Evolutionary conservation across 2,888 invertebrate species (phyloP), one percentile per base, ranked within the genome.

Genomic region (Thecophora atra): DNA sequence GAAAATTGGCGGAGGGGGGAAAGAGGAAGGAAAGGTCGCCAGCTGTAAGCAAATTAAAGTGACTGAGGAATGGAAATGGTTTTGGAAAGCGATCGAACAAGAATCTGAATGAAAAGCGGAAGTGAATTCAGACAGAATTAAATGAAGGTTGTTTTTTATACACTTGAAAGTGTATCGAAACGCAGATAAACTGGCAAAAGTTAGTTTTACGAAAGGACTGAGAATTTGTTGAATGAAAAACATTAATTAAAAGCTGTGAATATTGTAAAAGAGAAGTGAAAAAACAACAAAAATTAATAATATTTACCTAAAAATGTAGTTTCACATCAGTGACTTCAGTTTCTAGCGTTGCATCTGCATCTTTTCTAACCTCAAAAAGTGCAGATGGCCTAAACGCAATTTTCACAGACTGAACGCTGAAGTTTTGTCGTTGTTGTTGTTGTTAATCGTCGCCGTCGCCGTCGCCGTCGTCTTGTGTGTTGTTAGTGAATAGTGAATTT

Each of bases 121-220:
- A 70, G 62, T 70, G 54, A 62, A 69, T 58, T 26, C 47, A 28
- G 26, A 19, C 44, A 17, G 42, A 54, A 63, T 30, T 42, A 51
- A 19, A 30, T 37, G 52, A 63, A 70, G 70, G 70, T 70, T 70
- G 70, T 68, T 26, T 13, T n/a, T 8, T 69, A 44, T 69, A 37
- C 17, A 8, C 24, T 42, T 13, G 15, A 24, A 21, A 11, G 26
- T 44, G 19, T 28, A 51, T 17, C 21, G 21, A 70, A 37, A 37
- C 11, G n/a, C 47, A 28, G 44, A 28, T 51, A 54, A 21, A 30
- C 70, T 19, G 62, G 51, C 15, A 47, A 42, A 11, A 64, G 47
- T 63, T 7, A 11, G 47, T 28, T 4, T 58, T 15, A 24, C 58
- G 58, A 28, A 17, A 58, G 5, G 58, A 58, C 19, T 26, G 17